Base-by-base conservation (phyloP, 2,113 vertebrate genomes). In the Sorex fumeus region DNA sequence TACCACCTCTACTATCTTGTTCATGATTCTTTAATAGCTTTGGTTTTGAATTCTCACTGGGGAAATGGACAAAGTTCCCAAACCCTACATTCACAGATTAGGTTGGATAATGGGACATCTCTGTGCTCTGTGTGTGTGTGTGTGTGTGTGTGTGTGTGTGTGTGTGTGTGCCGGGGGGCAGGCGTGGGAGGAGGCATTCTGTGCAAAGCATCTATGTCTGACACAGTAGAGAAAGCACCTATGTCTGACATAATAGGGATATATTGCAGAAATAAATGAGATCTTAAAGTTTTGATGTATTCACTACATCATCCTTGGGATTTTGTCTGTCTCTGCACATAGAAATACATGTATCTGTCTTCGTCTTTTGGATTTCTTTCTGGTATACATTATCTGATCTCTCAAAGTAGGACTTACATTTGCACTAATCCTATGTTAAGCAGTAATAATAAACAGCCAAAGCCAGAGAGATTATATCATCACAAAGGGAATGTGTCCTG, bases 361-460 rank as follows among this genome's bases (percentile, higher is more conserved):
- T 70, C 5, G 19, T 53, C 69, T 64, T 75, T 87, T 10, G 57
- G 3, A 21, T 87, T 23, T 82, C 78, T 80, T 71, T 90, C 34
- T 84, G 67, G 50, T 75, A 21, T 27, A 45, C 25, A 77, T 23
- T 60, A 60, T 77, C 67, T 77, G 53, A 50, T 57, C 50, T 94
- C 88, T 77, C 8, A 78, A 69, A 92, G 72, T 2, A 53, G 36
- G 15, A 66, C 60, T 71, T 89, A 79, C 19, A 67, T 74, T 62
- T 76, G 9, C 10, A 70, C 47, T 25, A 30, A 30, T 64, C 77
- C 45, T 25, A 9, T 85, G 36, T 57, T 62, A 53, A 45, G 40
- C 23, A 72, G 50, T 84, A n/a, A 76, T 78, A 77, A 88, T 84
- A 84, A 32, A 18, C 45, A 69, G 27, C 40, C 18, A 66, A 87